Evolutionary conservation across 2,888 invertebrate species (phyloP), one percentile per base, ranked within the genome.

Genomic region (Drosophila koepferae): DNA sequence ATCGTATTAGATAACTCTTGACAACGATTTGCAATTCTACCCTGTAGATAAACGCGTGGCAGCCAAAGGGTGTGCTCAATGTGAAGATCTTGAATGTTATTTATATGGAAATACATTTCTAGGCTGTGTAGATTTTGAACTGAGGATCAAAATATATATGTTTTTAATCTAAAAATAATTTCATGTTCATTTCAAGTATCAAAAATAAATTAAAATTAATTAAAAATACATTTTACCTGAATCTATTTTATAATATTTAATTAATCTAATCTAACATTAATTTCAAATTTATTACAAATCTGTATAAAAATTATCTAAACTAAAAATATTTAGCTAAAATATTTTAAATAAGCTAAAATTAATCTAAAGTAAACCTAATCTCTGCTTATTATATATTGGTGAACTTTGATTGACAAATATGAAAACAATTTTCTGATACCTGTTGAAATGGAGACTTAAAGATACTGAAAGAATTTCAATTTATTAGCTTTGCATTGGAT

Each of bases 21-120:
- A 68, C 68, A 68, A 43, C 61, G 74, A 74, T 74, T 74, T 74
- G 61, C 74, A 68, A 63, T 23, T 28, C 18, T 61, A 54, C 74
- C 38, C 74, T 74, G 58, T 58, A 53, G 2, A 6, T 40, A 40
- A 20, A 0, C 0, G 12, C 2, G 8, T 1, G 5, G 9, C 16
- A 16, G 18, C 2, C 10, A 5, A 5, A n/a, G 23, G 53, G 44
- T 53, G 53, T 65, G 16, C 31, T 20, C 5, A 23, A 5, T 31
- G n/a, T 16, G 6, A 23, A 6, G 12, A 7, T 18, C 3, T 41
- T 18, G 9, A n/a, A 20, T 5, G 43, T 43, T 1, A 41, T 8
- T 41, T 41, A 9, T 3, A 8, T 41, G 8, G 0, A 40, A 16
- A 16, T 40, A 2, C 10, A 43, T 43, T 18, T 4, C 3, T 3